Evolutionary conservation across 2,888 invertebrate genomes (phyloP), one percentile per base, ranked within the genome.

Genomic region (Eupithecia subfuscata): DNA sequence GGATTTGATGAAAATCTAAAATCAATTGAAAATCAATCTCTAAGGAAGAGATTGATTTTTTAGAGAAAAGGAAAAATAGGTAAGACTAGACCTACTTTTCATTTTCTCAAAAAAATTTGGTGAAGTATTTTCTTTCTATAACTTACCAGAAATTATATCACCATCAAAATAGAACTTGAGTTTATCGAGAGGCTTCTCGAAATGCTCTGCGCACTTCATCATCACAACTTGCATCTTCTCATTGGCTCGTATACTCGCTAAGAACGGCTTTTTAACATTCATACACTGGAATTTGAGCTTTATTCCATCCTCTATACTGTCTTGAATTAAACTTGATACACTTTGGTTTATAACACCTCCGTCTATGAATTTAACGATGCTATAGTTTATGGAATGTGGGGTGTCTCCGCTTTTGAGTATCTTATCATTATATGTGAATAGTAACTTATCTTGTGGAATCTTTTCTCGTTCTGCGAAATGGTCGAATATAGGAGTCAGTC

Each of bases 141-240:
- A 70, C 73, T 81, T 85, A 88, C 92, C 88, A 81, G 88, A 82
- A 64, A 96, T 82, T n/a, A 85, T 73, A 79, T 95, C 95, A 1
- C 96, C 96, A 84, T 96, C 96, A 85, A 96, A 95, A 77, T 90
- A 88, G 82, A 96, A 95, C 64, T 89, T 92, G 9, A 96, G 83
- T 70, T 87, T 91, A 0, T 89, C 86, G 4, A 95, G 22, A 0
- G 91, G 86, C n/a, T 85, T 80, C 60, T 94, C 92, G 9, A 94
- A 85, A 78, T 93, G 89, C 77, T 95, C 94, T 0, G 95, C 91
- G 85, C 91, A 95, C 79, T 92, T 91, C 52, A 89, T 83, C 94
- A 95, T 95, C 0, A 94, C 90, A 1, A 89, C 65, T 0, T 81
- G 82, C 69, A 96, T 74, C 64, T 87, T 91, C 0, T 95, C 93